phyloP scores from a whole-genome alignment of 2,888 invertebrate genomes.

The Cabera pusaria region DNA sequence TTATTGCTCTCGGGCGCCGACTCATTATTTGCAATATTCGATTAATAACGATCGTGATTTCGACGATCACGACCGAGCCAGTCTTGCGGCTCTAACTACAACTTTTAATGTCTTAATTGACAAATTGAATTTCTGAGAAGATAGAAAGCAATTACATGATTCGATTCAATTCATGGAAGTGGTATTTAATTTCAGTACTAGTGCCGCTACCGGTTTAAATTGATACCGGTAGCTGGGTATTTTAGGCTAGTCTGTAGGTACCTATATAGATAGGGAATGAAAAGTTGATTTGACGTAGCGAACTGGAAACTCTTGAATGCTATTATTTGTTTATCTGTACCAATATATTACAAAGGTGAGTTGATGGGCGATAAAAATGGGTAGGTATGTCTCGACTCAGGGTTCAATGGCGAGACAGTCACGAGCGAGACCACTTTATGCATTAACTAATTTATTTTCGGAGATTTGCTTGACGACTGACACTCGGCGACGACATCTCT shows the following conservation, averaged over 20 bases:
- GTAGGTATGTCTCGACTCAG: constrained; percentile 46
- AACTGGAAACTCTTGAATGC: constrained; percentile 61
- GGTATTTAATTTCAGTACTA: constrained; percentile 45
- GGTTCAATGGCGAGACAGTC: constrained; percentile 66
- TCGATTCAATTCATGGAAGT: constrained; percentile 45
- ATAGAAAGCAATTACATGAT: constrained; percentile 48
- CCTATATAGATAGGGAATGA: no score
- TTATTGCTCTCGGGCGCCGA: constrained; percentile 63
- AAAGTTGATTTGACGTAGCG: constrained; percentile 41
- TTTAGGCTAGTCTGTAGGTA: constrained; percentile 25
- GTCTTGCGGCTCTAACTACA: constrained; percentile 43
- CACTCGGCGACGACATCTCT: constrained; percentile 44
- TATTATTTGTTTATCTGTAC: constrained; percentile 57
- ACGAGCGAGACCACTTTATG: constrained; percentile 73
- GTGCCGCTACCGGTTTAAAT: constrained; percentile 47
- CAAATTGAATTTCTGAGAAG: constrained; percentile 53
- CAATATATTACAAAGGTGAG: constrained; percentile 65
- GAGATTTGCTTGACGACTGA: constrained; percentile 63
- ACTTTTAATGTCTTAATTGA: constrained; percentile 64
- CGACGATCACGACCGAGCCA: constrained; percentile 49
- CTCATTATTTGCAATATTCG: constrained; percentile 71
- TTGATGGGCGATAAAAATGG: constrained; percentile 63
- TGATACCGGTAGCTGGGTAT: constrained; percentile 39
- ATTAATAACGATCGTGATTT: constrained; percentile 71
- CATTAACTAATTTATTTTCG: constrained; percentile 71